These are phyloP conservation scores for Eristalis tenax DNA, from an alignment of 2,888 invertebrate species.

Conservation along the genomic window DNA sequence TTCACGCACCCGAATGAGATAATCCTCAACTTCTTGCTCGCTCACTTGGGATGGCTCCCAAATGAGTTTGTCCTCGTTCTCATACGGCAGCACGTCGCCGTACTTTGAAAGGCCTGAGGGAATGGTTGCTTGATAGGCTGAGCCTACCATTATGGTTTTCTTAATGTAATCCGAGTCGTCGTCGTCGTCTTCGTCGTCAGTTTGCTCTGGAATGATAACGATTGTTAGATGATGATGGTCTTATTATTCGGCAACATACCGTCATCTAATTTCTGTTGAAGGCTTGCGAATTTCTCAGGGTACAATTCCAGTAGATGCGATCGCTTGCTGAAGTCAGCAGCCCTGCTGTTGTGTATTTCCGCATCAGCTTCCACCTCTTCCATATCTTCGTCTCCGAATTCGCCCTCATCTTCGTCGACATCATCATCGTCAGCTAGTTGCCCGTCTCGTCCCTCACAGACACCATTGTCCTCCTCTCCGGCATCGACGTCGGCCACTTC, in stretches of 20 bases:
- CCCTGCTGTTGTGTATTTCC: conserved; percentile 9
- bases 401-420: conserved; percentile 74
- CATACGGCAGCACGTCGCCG: conserved; percentile 96
- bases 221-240: neutral
- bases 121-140: conserved; percentile 95
- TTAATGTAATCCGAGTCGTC: conserved; percentile 77
- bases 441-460: conserved; percentile 62
- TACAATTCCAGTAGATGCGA: conserved; percentile 84
- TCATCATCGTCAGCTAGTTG: conserved; percentile 78
- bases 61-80: conserved; percentile 96
- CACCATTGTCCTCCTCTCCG: conserved; percentile 24
- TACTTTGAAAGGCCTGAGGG: conserved; percentile 95
- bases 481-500: conserved; percentile 23
- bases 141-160: conserved; percentile 95
- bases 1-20: conserved; percentile 83
- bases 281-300: conserved; percentile 75
- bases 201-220: conserved; percentile 34
- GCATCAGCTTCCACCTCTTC: conserved; percentile 79
- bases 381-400: conserved; percentile 30
- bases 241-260: conserved; percentile 83
- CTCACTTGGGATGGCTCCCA: conserved; percentile 94
- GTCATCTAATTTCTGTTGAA: conserved; percentile 83
- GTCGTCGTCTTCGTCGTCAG: conserved; percentile 74
- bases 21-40: conserved; percentile 89
- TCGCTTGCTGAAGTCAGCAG: conserved; percentile 76